Percentiles rank a stretch among this genome's conserved stretches.
phyloP scores from a whole-genome alignment of 2,797 vertebrate species.

The Chrysocyon brachyurus region DNA sequence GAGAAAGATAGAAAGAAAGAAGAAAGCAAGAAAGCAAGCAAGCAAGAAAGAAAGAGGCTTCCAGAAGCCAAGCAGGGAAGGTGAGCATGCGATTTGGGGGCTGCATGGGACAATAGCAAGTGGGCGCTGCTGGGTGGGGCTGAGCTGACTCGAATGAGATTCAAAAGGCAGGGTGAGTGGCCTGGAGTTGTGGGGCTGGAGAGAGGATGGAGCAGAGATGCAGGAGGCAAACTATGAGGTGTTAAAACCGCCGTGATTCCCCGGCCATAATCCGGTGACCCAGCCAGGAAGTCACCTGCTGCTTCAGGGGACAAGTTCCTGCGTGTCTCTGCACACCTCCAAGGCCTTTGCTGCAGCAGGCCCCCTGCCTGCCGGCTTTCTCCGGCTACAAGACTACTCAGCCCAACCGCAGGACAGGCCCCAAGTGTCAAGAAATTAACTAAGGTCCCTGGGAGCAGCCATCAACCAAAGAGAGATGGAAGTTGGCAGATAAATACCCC shows the following conservation, averaged over 20 bases:
- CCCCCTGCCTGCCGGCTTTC: neutral
- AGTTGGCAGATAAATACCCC: neutral
- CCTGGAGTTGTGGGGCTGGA: neutral
- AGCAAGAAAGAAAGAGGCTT: no score
- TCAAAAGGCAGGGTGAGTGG: neutral
- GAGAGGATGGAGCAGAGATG: neutral
- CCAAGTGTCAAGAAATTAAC: neutral
- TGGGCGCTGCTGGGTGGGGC: neutral
- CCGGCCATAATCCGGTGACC: neutral
- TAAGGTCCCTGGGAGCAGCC: neutral
- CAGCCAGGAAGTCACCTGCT: neutral
- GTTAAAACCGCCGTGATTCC: neutral
- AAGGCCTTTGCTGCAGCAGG: neutral
- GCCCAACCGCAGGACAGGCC: neutral
- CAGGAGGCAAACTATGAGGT: neutral
- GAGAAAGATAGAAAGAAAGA: no score
- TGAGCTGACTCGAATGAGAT: slow-evolving; percentile 8
- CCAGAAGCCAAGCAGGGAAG: neutral
- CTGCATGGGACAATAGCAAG: neutral
- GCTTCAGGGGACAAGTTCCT: neutral
- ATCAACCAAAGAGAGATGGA: neutral
- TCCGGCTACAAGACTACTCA: neutral
- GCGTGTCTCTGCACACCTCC: neutral
- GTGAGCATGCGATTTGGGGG: neutral
- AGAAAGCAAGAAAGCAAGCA: no score